Conservation (phyloP, 2,113 vertebrate species). For the Nestor notabilis region DNA sequence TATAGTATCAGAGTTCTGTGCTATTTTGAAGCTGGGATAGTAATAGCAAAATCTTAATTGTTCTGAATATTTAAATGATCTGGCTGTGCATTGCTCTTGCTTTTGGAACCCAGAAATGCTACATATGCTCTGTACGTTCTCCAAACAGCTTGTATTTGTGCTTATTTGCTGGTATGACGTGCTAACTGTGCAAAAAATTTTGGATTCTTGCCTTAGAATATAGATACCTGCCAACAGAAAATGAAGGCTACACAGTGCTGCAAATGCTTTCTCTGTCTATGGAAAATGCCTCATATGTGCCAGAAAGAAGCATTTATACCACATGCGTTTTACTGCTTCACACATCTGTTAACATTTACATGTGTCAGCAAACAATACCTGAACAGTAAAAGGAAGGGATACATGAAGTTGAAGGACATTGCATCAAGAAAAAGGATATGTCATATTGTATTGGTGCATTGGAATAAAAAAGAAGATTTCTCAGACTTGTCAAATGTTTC, state of each 20-base stretch:
- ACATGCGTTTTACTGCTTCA: constrained; percentile 49
- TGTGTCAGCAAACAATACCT: constrained; percentile 65
- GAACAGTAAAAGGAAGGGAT: constrained; percentile 38
- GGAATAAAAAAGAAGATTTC: background rate
- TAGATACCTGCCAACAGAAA: constrained; percentile 64
- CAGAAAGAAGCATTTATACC: constrained; percentile 61
- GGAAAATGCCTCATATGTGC: constrained; percentile 51
- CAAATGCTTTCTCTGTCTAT: constrained; percentile 56
- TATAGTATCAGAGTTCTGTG: background rate
- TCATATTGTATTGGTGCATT: background rate
- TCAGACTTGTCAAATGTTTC: background rate
- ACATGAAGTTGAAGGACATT: constrained; percentile 37
- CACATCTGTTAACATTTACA: constrained; percentile 66
- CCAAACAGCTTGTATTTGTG: constrained; percentile 65
- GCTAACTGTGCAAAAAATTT: constrained; percentile 65
- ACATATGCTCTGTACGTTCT: constrained; percentile 25
- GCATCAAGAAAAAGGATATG: background rate
- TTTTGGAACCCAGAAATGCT: constrained; percentile 40
- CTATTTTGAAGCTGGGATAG: background rate
- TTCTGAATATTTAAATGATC: constrained; percentile 26
- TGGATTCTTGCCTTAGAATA: constrained; percentile 44
- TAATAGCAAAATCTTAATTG: constrained; percentile 33
- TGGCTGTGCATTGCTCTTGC: background rate
- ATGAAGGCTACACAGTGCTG: constrained; percentile 44
- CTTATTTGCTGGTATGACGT: constrained; percentile 62